Base-by-base conservation (phyloP, 2,888 invertebrate genomes). In the Theretra japonica region DNA sequence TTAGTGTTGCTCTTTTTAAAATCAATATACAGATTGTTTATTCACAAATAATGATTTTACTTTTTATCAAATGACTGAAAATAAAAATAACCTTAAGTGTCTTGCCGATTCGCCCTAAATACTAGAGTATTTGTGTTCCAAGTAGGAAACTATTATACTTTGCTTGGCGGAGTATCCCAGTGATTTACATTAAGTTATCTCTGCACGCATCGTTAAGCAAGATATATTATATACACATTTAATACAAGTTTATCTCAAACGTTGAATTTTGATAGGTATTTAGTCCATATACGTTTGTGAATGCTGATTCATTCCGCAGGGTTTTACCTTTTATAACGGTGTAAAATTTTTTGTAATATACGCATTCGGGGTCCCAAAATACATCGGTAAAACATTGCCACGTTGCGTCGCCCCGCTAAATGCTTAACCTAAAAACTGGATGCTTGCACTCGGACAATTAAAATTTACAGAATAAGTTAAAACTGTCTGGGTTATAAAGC, bases 281-380 rank as follows among this genome's bases (percentile, higher is more conserved):
- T 62, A 50, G 60, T 58, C 57, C 53, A 5, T 53, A 60, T 50
- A 50, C 4, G 62, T 50, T 28, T n/a, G 17, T 28, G 56, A 73
- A 74, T 68, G 57, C 59, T 76, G 79, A 83, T 75, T 75, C 76
- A 81, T 79, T 53, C 72, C 75, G 78, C 72, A 79, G 79, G 77
- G 58, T 75, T 76, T 74, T 73, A 76, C 75, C 76, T 80, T 79
- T 79, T 76, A 73, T 82, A 85, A 84, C 83, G 82, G 83, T 81
- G 71, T 70, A 71, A 76, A 70, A 77, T 72, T 76, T 69, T 76
- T 72, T 77, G 73, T 73, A 60, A 62, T 72, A 73, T 76, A 74
- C 69, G 48, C 69, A 73, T 75, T 73, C 48, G 71, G 70, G 68
- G 59, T 74, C 28, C 23, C 53, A 11, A 70, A 70, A 75, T 72